Percentiles rank a stretch among this genome's conserved stretches.
phyloP scores from a whole-genome alignment of 2,888 invertebrate species.

The Drosophila diplacantha region DNA sequence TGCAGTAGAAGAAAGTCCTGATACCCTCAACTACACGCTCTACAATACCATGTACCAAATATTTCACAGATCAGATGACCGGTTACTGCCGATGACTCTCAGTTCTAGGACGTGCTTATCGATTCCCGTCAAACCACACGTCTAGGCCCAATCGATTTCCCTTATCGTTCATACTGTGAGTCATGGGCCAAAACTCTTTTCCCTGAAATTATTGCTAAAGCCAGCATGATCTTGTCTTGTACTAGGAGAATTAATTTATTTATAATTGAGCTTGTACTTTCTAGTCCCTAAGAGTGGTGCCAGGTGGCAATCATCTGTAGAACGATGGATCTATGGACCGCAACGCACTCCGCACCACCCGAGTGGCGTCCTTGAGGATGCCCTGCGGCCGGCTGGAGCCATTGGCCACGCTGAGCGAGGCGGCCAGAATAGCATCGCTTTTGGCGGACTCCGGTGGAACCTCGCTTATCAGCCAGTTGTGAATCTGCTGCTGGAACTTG shows the following conservation, averaged over 20 bases:
- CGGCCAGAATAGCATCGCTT: slow-evolving; percentile 39
- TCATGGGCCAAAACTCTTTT: slow-evolving; percentile 7
- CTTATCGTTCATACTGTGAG: slow-evolving; percentile 1
- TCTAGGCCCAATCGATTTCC: neutral
- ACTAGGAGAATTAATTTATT: slow-evolving; percentile 49
- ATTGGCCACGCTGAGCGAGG: slow-evolving; percentile 53
- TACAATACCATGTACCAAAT: too few species aligned
- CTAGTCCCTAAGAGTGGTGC: slow-evolving; percentile 3
- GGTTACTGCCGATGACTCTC: slow-evolving; percentile 22
- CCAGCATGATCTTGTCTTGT: slow-evolving; percentile 10
- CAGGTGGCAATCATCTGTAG: slow-evolving; percentile 26
- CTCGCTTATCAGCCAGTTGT: slow-evolving; percentile 64
- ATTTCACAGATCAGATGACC: slow-evolving; percentile 5
- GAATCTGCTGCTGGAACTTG: slow-evolving; percentile 65
- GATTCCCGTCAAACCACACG: neutral
- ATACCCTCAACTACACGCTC: too few species aligned
- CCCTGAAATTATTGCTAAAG: neutral
- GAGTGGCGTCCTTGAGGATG: slow-evolving; percentile 49
- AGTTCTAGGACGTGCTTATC: neutral
- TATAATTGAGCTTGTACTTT: slow-evolving; percentile 40
- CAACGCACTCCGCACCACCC: slow-evolving; percentile 50
- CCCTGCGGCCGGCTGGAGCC: slow-evolving; percentile 52
- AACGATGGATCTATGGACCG: slow-evolving; percentile 23
- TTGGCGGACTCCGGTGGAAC: slow-evolving; percentile 16
- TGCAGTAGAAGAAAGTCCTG: too few species aligned